Conservation (phyloP, 2,113 vertebrate species). For the Seriola rivoliana region DNA sequence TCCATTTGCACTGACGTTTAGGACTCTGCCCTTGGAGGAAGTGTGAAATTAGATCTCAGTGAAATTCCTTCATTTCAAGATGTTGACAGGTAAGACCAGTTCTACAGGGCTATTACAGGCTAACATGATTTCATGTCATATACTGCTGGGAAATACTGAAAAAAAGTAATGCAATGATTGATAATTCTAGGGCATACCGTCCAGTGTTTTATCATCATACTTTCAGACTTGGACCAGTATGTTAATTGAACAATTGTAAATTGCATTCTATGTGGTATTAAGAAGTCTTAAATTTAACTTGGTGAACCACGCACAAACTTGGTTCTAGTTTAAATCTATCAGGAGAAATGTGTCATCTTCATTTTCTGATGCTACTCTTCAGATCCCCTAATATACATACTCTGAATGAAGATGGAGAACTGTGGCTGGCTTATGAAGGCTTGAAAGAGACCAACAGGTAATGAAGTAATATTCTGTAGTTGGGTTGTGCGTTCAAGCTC, state of each 20-base stretch:
- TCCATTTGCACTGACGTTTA: constrained; percentile 25
- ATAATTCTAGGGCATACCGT: too few relatives aligned
- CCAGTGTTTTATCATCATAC: not conserved
- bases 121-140: not conserved
- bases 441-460: constrained; percentile 98
- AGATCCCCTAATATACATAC: constrained; percentile 89
- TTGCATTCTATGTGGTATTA: not conserved
- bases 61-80: constrained; percentile 65
- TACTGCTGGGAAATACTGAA: not conserved
- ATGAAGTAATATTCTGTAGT: constrained; percentile 31
- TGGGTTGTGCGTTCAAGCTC: not conserved
- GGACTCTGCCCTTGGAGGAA: constrained; percentile 70
- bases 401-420: constrained; percentile 97
- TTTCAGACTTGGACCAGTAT: not conserved
- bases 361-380: constrained; percentile 49
- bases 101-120: too few relatives aligned
- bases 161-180: too few relatives aligned
- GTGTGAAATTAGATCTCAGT: constrained; percentile 67
- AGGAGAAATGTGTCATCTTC: not conserved
- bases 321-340: not conserved
- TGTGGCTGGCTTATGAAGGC: constrained; percentile 97
- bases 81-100: constrained; percentile 57
- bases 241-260: not conserved
- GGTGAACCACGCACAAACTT: not conserved
- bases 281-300: not conserved